Conservation (phyloP, 2,797 vertebrate genomes). For the Spinibarbus caldwelli region DNA sequence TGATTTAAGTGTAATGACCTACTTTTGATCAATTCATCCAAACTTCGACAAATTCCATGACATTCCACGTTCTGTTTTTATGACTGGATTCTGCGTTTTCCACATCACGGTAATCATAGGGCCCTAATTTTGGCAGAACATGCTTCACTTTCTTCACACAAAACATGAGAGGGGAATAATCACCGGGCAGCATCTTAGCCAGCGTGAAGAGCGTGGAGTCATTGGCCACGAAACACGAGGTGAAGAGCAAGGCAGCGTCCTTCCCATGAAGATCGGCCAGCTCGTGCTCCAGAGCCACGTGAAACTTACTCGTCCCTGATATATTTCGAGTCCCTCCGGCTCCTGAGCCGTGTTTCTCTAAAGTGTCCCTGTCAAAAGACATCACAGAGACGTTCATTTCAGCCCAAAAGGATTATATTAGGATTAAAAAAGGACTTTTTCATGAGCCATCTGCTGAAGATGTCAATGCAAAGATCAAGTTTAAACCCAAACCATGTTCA, state of each 20-base stretch:
- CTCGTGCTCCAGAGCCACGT: conserved; percentile 92
- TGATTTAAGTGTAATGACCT: too few relatives aligned
- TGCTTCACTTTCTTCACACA: background rate
- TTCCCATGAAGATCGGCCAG: conserved; percentile 95
- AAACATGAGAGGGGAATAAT: background rate
- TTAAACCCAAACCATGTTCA: background rate
- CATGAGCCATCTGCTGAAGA: background rate
- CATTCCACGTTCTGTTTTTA: too few relatives aligned
- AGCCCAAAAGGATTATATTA: background rate
- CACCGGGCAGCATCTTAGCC: conserved; percentile 95
- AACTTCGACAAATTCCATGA: too few relatives aligned
- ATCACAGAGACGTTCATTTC: background rate
- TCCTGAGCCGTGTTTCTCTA: conserved; percentile 92
- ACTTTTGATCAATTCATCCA: too few relatives aligned
- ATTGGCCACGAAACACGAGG: conserved; percentile 97
- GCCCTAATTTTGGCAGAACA: background rate
- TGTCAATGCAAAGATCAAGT: background rate
- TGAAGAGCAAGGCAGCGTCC: conserved; percentile 92
- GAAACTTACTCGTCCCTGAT: conserved; percentile 96
- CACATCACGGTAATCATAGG: fast-evolving
- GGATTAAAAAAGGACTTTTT: background rate
- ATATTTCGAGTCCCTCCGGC: conserved; percentile 97
- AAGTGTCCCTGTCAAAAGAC: conserved; percentile 81
- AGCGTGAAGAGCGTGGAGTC: conserved; percentile 97
- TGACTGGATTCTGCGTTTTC: too few relatives aligned